Percentiles rank a stretch among this genome's conserved stretches.
Conservation (phyloP, 2,888 invertebrate genomes). For the Drosophila falleni region DNA sequence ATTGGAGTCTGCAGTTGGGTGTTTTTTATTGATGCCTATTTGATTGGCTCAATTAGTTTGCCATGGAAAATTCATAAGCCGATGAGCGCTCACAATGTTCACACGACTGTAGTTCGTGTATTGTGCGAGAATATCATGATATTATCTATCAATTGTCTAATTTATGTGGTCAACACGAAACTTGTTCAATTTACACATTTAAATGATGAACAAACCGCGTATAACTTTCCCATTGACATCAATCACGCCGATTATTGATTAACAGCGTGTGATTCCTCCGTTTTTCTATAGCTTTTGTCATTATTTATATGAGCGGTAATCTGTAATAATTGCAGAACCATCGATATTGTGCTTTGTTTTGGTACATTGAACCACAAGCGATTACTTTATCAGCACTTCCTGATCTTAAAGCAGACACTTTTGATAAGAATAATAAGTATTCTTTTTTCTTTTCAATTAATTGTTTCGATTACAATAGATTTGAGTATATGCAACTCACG, state of each 20-base stretch:
- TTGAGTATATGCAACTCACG: slow-evolving; percentile 56
- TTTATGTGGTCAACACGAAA: slow-evolving; percentile 56
- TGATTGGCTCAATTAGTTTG: slow-evolving; percentile 65
- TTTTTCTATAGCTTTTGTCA: neutral
- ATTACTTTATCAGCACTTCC: slow-evolving; percentile 40
- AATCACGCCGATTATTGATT: slow-evolving; percentile 63
- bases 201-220: slow-evolving; percentile 27
- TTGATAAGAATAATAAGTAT: slow-evolving; percentile 24
- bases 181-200: slow-evolving; percentile 63
- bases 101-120: slow-evolving; percentile 1
- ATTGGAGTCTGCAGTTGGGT: slow-evolving; percentile 3
- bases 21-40: slow-evolving; percentile 11
- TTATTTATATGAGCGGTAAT: neutral
- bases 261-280: slow-evolving; percentile 32
- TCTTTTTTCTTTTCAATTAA: no score
- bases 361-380: slow-evolving; percentile 47
- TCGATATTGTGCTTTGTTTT: slow-evolving; percentile 18
- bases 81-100: slow-evolving; percentile 3
- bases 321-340: neutral
- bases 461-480: neutral
- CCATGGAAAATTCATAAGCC: slow-evolving; percentile 23
- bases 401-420: slow-evolving; percentile 21
- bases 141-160: slow-evolving; percentile 59
- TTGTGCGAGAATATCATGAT: slow-evolving; percentile 8
- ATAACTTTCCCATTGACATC: slow-evolving; percentile 41